These are phyloP conservation scores for Leptinotarsa defecta DNA, from an alignment of 1,140 invertebrate genomes.

Conservation along the genomic window DNA sequence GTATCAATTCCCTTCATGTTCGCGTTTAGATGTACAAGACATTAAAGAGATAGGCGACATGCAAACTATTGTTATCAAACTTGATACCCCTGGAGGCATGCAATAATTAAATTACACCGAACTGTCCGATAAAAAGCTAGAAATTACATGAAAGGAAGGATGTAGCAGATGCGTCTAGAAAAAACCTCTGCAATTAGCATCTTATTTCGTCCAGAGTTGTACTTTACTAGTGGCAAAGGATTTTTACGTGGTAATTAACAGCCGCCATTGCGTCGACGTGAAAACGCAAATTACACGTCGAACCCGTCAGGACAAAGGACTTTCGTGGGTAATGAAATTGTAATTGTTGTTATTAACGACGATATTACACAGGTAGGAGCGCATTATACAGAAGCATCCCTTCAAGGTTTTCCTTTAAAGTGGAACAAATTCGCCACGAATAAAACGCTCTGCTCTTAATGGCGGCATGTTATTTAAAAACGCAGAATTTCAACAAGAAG, in stretches of 20 bases:
- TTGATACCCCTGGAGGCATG: not conserved
- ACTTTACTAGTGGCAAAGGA: constrained; percentile 3
- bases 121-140: not conserved
- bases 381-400: constrained; percentile 13
- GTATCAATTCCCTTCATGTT: not conserved
- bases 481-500: constrained; percentile 21
- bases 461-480: constrained; percentile 20
- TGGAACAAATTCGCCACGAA: constrained; percentile 20
- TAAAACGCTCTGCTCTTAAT: not conserved
- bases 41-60: not conserved
- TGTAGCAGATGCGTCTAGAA: not conserved
- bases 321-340: constrained; percentile 17
- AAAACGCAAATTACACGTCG: constrained; percentile 3
- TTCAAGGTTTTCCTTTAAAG: constrained; percentile 13
- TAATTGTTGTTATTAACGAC: constrained; percentile 17
- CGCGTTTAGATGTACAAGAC: constrained; percentile 2
- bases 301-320: constrained; percentile 15
- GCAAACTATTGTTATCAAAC: constrained; percentile 3
- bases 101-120: not conserved
- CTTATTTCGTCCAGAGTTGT: not conserved
- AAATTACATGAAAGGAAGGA: not conserved
- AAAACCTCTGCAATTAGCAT: constrained; percentile 9
- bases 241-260: not conserved
- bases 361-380: not conserved
- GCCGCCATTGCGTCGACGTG: not conserved